Base-by-base conservation (phyloP, 2,113 vertebrate species). In the Callocephalon fimbriatum region DNA sequence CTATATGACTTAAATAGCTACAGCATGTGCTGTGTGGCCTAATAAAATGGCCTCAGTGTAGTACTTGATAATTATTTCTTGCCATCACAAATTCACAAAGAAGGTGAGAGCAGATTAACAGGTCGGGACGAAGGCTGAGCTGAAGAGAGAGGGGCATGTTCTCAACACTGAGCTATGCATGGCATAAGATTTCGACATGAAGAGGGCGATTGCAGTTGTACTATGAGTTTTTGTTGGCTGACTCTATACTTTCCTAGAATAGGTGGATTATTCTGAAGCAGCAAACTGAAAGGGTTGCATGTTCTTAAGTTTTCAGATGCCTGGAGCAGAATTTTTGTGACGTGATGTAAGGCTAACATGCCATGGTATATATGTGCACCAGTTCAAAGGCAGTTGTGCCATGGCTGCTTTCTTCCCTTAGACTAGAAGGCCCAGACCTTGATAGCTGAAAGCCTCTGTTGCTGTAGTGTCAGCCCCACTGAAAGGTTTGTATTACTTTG, bases 181-280 rank as follows among this genome's bases (percentile, higher is more conserved):
- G 47, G 65, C 73, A 1, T 72, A 86, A 85, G 48, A 63, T 93
- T 94, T 95, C 89, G 65, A 38, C 1, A 0, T 51, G 61, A 61
- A 68, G 80, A 79, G 74, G 88, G 44, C 2, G 2, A 82, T 15
- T 95, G 93, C 85, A 70, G 58, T 91, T 71, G 66, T 71, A 38
- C 25, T n/a, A 7, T 65, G 81, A 65, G 80, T 53, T 96, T 91
- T 90, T 83, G 38, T 85, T 91, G 89, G 51, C 84, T 86, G 35
- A 32, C 62, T 71, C 35, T 54, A 2, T 58, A 5, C 26, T 93
- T 82, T 42, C 73, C 75, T 79, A 50, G 92, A 82, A 90, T 70
- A 86, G 92, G 58, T 62, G 63, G 27, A 58, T 92, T 91, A 74
- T 80, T 92, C 82, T 45, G 54, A 92, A 94, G 85, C 75, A 79